Evolutionary conservation across 2,797 vertebrate genomes (phyloP), one percentile per base, ranked within the genome.

Genomic region (Tiaroga cobitis): DNA sequence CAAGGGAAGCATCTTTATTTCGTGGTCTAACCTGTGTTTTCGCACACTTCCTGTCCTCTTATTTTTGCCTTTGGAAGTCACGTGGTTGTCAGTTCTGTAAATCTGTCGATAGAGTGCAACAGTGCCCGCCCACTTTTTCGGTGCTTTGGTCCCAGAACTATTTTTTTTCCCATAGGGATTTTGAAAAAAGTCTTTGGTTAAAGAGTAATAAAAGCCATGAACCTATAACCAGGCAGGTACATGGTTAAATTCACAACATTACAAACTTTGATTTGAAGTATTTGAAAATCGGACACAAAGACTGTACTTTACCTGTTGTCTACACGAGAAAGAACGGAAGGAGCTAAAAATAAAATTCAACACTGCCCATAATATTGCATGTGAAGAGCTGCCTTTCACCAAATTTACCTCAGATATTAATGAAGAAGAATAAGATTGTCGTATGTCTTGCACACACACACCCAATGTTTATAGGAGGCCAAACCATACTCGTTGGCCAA

Each of bases 1-100:
- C 69, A 82, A 43, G 26, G 54, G 81, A 72, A 43, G 37, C 6
- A 43, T 82, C 54, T 73, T 43, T 46, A 5, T 82, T 69, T 73
- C 19, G 46, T 73, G 37, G 51, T 24, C 37, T 13, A 49, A 63
- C 54, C 81, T 63, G 54, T 56, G 39, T 29, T 82, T 82, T 72
- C 34, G 68, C 67, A 24, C 18, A 72, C 43, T 29, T 82, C 51
- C 39, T 56, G 54, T 4, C 65, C 5, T 56, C 26, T 5, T 82
- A 16, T 61, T 24, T 61, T 4, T 73, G 37, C 54, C 11, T 72
- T 19, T 72, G 51, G 18, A 61, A 72, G 68, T 82, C 68, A 73
- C 7, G 2, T 73, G 54, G 68, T 16, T 73, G 68, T 32, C 37
- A 61, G 5, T 63, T 61, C 37, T 82, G 37, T 82, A 82, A 72